These are phyloP conservation scores for Hepsetus odoe DNA, from an alignment of 2,113 vertebrate species.

Conservation along the genomic window DNA sequence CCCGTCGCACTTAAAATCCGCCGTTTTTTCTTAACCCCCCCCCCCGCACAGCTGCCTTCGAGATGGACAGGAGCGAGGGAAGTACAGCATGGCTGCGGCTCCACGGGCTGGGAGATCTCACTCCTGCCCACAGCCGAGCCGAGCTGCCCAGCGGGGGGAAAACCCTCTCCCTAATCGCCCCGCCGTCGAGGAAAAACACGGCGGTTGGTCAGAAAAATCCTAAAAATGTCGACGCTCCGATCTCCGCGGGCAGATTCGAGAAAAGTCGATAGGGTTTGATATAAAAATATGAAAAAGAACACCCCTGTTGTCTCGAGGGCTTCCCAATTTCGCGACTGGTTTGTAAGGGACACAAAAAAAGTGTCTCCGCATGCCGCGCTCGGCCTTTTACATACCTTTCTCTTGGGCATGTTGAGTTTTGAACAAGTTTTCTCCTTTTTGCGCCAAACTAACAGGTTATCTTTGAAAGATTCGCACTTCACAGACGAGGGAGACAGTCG, in stretches of 20 bases:
- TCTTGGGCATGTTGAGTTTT: conserved; percentile 67
- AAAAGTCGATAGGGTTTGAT: conserved; percentile 36
- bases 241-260: conserved; percentile 4
- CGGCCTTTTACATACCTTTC: conserved; percentile 67
- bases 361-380: conserved; percentile 54
- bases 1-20: conserved; percentile 35
- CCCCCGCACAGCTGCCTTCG: conserved; percentile 28
- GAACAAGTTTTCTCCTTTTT: conserved; percentile 51
- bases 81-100: conserved; percentile 66
- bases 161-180: conserved; percentile 24
- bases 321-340: conserved; percentile 61
- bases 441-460: conserved; percentile 53
- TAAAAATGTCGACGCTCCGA: conserved; percentile 30
- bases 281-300: conserved; percentile 41
- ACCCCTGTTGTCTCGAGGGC: conserved; percentile 53
- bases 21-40: conserved; percentile 32
- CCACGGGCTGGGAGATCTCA: conserved; percentile 61
- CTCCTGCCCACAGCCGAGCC: conserved; percentile 49
- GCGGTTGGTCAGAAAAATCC: conserved; percentile 38
- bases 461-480: conserved; percentile 50
- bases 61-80: conserved; percentile 50
- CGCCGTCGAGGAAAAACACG: conserved; percentile 26
- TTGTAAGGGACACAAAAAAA: conserved; percentile 59
- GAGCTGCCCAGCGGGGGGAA: conserved; percentile 44
- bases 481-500: conserved; percentile 56